Conservation (phyloP, 2,113 vertebrate genomes). For the Dolichotis patagonum region DNA sequence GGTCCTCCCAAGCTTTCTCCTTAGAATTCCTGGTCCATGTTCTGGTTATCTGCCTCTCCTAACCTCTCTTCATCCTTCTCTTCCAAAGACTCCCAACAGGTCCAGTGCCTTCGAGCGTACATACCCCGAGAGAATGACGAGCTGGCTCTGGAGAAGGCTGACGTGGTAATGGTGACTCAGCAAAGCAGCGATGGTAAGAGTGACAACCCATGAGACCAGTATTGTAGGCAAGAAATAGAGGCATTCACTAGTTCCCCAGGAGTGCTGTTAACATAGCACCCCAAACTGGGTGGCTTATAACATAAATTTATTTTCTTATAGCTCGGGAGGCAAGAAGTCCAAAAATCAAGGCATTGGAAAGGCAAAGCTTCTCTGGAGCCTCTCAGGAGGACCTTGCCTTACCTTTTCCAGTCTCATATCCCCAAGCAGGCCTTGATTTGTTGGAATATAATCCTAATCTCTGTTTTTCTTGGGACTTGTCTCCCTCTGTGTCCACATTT, state of each 20-base stretch:
- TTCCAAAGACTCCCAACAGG: conserved; percentile 90
- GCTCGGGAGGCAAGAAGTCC: not conserved
- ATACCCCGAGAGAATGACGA: conserved; percentile 96
- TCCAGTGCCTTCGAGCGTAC: conserved; percentile 94
- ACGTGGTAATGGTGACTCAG: conserved; percentile 93
- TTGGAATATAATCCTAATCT: not conserved
- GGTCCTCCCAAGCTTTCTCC: not conserved
- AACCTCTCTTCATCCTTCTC: conserved; percentile 27
- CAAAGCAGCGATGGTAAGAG: conserved; percentile 94
- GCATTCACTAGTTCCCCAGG: not conserved
- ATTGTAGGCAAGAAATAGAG: accelerated
- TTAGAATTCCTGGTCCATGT: accelerated
- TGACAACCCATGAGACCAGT: accelerated
- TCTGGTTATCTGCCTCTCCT: not conserved
- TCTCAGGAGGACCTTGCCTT: not conserved
- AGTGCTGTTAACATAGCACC: not conserved
- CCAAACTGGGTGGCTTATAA: not conserved
- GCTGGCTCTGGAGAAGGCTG: conserved; percentile 95
- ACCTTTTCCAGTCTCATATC: not conserved
- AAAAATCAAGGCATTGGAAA: not conserved
- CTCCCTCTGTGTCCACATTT: not conserved
- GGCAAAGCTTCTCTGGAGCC: not conserved
- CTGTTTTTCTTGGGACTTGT: not conserved
- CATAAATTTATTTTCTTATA: not conserved
- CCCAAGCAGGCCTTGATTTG: not conserved